Base-by-base conservation (phyloP, 2,113 vertebrate species). In the Atherinomorus stipes region DNA sequence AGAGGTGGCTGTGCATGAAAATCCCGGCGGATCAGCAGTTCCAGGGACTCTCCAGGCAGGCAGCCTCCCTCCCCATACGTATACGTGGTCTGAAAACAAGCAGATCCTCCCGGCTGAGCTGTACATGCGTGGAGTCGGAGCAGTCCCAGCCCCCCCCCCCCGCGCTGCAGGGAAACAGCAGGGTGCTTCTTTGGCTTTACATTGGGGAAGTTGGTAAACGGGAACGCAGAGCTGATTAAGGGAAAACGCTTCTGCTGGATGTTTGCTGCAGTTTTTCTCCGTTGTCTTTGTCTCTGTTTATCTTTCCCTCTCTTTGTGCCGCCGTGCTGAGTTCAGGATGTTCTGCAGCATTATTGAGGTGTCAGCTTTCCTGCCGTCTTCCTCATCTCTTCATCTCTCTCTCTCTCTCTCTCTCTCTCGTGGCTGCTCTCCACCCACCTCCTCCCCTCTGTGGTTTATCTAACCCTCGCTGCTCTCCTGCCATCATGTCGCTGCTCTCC, bases 271-370 rank as follows among this genome's bases (percentile, higher is more conserved):
- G 2, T 26, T 31, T 71, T 71, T 26, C 31, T 34, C 8, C 7
- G 31, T 9, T 9, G 31, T 25, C 62, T 70, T 45, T 52, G 7
- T 44, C 15, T 49, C 28, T 4, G 56, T 47, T 26, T 47, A 10
- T 72, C 64, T 22, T 73, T 49, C 51, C 40, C 31, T 64, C 37
- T 8, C 50, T 53, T 50, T 21, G 21, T 16, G 1, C 3, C 1
- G 40, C 34, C 67, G 34, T 51, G 71, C 75, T 57, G 81, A 72
- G 69, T 18, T 49, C 70, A 74, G 61, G 65, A 77, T 64, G 58
- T 49, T 25, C 82, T 71, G 72, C 71, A 34, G 61, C 64, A 69
- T 66, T 40, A 37, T n/a, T n/a, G 52, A 87, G 82, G 73, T 80
- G 79, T 77, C 85, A 58, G 57, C 73, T 61, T 59, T 64, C 72